Conservation (phyloP, 2,113 vertebrate genomes). For the Paraplagusia blochii region DNA sequence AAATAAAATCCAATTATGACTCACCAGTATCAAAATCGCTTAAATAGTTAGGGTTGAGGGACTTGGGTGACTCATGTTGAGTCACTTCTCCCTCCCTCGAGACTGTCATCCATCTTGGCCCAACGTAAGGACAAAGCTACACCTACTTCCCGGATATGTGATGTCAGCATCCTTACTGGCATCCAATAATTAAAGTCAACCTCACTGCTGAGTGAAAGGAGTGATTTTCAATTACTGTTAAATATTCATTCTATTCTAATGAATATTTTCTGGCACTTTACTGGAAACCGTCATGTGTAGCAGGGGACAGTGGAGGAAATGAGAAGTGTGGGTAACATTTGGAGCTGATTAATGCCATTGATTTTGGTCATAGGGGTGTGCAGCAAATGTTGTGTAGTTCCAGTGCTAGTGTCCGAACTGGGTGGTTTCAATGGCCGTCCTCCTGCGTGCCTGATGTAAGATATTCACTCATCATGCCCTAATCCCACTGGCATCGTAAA, state of each 20-base stretch:
- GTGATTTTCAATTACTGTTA: neutral
- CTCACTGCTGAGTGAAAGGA: neutral
- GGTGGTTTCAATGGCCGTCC: neutral
- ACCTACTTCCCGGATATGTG: no score
- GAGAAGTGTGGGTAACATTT: conserved; percentile 11
- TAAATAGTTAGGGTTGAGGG: no score
- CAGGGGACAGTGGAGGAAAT: conserved; percentile 8
- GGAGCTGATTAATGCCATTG: conserved; percentile 9
- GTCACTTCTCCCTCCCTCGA: no score
- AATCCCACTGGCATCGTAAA: conserved; percentile 21
- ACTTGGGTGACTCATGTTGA: no score
- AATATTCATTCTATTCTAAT: neutral
- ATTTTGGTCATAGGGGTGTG: conserved; percentile 1
- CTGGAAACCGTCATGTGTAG: neutral
- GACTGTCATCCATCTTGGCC: no score
- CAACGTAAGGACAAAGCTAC: no score
- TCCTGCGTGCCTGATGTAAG: conserved; percentile 1
- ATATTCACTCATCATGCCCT: conserved; percentile 5
- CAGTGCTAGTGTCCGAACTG: neutral
- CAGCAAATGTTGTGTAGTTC: conserved; percentile 2
- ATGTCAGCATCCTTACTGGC: no score
- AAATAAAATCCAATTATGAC: no score
- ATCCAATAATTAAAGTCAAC: neutral
- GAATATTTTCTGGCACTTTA: conserved; percentile 4
- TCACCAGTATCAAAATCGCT: no score